Conservation (phyloP, 2,797 vertebrate genomes). For the Geotrypetes seraphini region DNA sequence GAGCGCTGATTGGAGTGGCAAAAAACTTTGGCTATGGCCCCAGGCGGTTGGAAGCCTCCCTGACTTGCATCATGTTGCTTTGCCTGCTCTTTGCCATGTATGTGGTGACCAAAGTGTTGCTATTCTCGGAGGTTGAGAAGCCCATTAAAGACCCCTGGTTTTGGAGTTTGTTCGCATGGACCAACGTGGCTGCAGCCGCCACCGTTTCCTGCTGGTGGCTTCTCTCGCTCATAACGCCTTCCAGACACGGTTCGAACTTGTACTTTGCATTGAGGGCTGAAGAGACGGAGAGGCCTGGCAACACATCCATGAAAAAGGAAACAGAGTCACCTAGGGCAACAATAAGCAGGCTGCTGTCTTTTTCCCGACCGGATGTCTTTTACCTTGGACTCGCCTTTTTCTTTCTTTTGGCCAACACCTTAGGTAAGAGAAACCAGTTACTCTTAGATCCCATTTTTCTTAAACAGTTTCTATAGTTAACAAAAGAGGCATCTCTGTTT, state of each 20-base stretch:
- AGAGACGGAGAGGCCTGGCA: slow-evolving; percentile 16
- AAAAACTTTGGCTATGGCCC: slow-evolving; percentile 72
- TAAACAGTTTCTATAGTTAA: no score
- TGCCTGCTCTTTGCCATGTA: slow-evolving; percentile 68
- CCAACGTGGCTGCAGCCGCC: slow-evolving; percentile 52
- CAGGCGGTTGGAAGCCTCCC: slow-evolving; percentile 46
- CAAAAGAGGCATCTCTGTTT: no score
- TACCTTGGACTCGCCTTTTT: slow-evolving; percentile 67
- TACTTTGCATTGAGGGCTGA: slow-evolving; percentile 13
- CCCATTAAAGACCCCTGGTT: slow-evolving; percentile 70
- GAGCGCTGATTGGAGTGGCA: slow-evolving; percentile 69
- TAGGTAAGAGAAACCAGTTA: slow-evolving; percentile 74
- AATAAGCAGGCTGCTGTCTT: slow-evolving; percentile 73
- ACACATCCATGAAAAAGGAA: slow-evolving; percentile 8
- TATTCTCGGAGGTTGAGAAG: slow-evolving; percentile 66
- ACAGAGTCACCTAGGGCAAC: slow-evolving; percentile 66
- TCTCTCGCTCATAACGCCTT: slow-evolving; percentile 49
- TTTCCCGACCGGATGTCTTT: slow-evolving; percentile 66
- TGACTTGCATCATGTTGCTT: slow-evolving; percentile 49
- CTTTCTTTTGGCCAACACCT: slow-evolving; percentile 76
- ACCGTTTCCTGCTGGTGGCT: slow-evolving; percentile 65
- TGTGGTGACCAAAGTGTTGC: slow-evolving; percentile 74
- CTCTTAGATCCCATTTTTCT: no score
- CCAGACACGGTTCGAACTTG: slow-evolving; percentile 19
- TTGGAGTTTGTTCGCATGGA: slow-evolving; percentile 79